Evolutionary conservation across 2,113 vertebrate species (phyloP).

Genomic region (Equus quagga): DNA sequence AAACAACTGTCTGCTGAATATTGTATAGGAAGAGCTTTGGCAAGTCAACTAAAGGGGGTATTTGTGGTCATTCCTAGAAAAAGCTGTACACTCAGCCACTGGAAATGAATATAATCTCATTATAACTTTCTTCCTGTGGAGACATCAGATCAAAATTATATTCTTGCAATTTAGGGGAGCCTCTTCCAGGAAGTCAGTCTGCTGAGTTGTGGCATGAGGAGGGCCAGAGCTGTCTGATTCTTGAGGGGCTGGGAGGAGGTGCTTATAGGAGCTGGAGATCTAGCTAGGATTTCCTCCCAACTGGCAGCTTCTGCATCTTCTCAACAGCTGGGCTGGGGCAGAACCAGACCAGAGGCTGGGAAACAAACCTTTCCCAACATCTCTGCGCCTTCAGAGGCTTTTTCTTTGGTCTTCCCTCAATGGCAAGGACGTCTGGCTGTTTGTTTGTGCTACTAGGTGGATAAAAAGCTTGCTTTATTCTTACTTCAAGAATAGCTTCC

Average conservation of each 20-base stretch:
- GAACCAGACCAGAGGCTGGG: not conserved
- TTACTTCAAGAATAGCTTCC: conserved; percentile 18
- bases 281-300: not conserved
- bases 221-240: not conserved
- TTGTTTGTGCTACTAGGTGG: not conserved
- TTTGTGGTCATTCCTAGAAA: not conserved
- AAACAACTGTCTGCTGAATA: not conserved
- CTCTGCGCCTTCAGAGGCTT: not conserved
- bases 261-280: not conserved
- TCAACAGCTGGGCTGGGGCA: not conserved
- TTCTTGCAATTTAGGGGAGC: not conserved
- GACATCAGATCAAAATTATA: not conserved
- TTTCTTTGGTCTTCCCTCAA: conserved; percentile 11
- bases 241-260: not conserved
- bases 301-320: not conserved
- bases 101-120: not conserved
- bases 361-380: too few relatives aligned
- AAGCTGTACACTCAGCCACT: not conserved
- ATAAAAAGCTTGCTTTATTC: conserved; percentile 33
- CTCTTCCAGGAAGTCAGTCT: not conserved
- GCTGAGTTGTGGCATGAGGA: not conserved
- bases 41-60: not conserved
- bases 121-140: not conserved
- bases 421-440: not conserved
- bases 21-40: not conserved